These are phyloP conservation scores for Hesperophylax magnus DNA, from an alignment of 1,140 invertebrate genomes.

Conservation along the genomic window DNA sequence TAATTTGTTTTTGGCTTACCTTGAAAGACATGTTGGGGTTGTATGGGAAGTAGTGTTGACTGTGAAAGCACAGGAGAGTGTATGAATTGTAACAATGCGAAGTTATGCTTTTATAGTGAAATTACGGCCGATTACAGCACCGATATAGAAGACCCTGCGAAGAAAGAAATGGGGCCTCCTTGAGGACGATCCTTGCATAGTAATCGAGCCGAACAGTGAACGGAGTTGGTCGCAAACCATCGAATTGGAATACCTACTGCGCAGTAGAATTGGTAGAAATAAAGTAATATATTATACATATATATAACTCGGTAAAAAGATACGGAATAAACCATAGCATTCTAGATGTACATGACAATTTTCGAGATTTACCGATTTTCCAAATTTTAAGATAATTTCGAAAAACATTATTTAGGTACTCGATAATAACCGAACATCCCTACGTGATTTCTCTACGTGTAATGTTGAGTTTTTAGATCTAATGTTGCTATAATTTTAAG, in stretches of 20 bases:
- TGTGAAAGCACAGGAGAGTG: slow-evolving; percentile 56
- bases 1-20: slow-evolving; percentile 35
- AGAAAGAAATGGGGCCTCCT: slow-evolving; percentile 55
- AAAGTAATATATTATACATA: too few relatives aligned
- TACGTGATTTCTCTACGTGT: too few relatives aligned
- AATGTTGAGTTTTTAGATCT: too few relatives aligned
- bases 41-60: slow-evolving; percentile 45
- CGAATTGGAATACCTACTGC: neutral
- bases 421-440: too few relatives aligned
- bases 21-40: slow-evolving; percentile 55
- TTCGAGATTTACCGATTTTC: too few relatives aligned
- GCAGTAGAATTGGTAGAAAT: neutral
- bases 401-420: too few relatives aligned
- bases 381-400: too few relatives aligned
- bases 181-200: slow-evolving; percentile 50
- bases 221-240: slow-evolving; percentile 25
- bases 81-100: slow-evolving; percentile 51
- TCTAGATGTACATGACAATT: too few relatives aligned
- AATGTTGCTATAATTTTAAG: too few relatives aligned
- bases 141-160: slow-evolving; percentile 12
- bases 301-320: too few relatives aligned
- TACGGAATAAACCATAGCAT: too few relatives aligned
- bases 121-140: slow-evolving; percentile 56
- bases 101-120: slow-evolving; percentile 57
- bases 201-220: slow-evolving; percentile 14